These are phyloP conservation scores for Ctena decussata DNA, from an alignment of 2,888 invertebrate species.

Conservation along the genomic window DNA sequence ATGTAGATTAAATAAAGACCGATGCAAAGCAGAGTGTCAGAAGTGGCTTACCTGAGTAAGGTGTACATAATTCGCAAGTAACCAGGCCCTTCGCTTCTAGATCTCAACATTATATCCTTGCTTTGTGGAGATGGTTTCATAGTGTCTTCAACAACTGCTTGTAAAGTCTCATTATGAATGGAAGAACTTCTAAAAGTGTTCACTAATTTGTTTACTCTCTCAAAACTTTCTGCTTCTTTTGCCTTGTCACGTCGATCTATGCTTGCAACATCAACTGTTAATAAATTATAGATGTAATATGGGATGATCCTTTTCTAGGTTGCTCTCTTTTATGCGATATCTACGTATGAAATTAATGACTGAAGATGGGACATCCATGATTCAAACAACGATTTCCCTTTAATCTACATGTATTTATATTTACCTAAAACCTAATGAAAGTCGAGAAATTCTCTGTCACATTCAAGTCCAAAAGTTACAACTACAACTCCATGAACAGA, in stretches of 20 bases:
- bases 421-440: too few species aligned
- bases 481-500: too few species aligned
- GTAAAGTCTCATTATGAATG: constrained; percentile 25
- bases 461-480: too few species aligned
- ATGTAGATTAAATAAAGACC: too few species aligned
- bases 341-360: too few species aligned
- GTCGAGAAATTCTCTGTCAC: too few species aligned
- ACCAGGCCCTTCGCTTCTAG: constrained; percentile 6
- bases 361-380: too few species aligned
- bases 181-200: constrained; percentile 38
- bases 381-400: too few species aligned
- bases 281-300: not conserved
- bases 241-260: constrained; percentile 71
- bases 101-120: not conserved
- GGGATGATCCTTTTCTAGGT: too few species aligned
- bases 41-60: constrained; percentile 24
- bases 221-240: constrained; percentile 54
- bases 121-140: not conserved
- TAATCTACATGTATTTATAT: too few species aligned
- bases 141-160: constrained; percentile 29
- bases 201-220: constrained; percentile 61
- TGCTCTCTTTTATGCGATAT: too few species aligned
- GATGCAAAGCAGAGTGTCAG: too few species aligned
- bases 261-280: constrained; percentile 78
- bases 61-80: constrained; percentile 32